Evolutionary conservation across 2,888 invertebrate species (phyloP).

Genomic region (Diabrotica balteata): DNA sequence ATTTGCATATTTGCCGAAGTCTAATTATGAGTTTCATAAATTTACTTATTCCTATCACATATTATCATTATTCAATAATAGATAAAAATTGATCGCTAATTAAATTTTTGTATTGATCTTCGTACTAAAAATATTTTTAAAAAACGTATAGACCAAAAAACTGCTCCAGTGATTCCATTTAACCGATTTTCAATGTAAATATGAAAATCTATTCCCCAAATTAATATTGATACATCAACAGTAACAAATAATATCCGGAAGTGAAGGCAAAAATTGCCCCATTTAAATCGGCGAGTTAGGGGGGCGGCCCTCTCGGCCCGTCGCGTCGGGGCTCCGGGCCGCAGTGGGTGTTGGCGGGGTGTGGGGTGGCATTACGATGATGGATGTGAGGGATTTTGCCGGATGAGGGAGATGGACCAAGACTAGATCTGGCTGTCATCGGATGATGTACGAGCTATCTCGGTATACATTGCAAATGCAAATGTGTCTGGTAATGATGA

Average conservation of each 20-base stretch:
- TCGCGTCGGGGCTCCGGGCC: conserved; percentile 22
- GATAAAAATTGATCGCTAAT: too few species aligned
- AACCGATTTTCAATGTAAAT: too few species aligned
- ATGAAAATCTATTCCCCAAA: too few species aligned
- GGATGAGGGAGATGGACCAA: conserved; percentile 54
- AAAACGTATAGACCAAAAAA: too few species aligned
- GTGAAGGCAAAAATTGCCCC: conserved; percentile 9
- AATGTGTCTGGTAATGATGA: conserved; percentile 19
- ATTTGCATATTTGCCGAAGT: too few species aligned
- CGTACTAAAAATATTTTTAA: too few species aligned
- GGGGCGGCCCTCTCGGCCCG: neutral
- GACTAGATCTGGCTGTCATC: conserved; percentile 57
- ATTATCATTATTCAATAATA: too few species aligned
- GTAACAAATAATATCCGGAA: conserved; percentile 3
- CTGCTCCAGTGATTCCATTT: too few species aligned
- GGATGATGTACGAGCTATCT: conserved; percentile 53
- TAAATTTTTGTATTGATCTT: too few species aligned
- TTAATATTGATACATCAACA: neutral
- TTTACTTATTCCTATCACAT: too few species aligned
- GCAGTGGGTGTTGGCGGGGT: conserved; percentile 13
- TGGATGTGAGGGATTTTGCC: conserved; percentile 54
- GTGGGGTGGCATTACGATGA: conserved; percentile 49
- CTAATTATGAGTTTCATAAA: too few species aligned
- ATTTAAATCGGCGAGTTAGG: conserved; percentile 1
- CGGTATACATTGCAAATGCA: conserved; percentile 50